A percentile compares a stretch with the other conserved stretches of the same genome.
Conservation (phyloP, 2,113 vertebrate genomes). For the Microcebus jonahi region DNA sequence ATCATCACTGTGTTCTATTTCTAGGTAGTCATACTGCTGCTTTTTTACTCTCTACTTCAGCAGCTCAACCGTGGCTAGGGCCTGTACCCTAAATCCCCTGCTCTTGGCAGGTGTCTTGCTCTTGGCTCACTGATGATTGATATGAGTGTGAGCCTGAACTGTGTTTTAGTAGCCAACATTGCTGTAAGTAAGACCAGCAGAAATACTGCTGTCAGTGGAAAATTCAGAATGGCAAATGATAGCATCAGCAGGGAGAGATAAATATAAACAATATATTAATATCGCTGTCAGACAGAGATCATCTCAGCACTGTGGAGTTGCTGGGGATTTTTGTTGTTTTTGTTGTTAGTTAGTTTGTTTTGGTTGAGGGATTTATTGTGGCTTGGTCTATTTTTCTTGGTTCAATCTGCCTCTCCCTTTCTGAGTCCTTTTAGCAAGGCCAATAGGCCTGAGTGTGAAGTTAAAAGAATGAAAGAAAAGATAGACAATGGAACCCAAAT, state of each 20-base stretch:
- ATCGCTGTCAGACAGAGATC: slow-evolving; percentile 40
- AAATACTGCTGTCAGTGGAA: slow-evolving; percentile 55
- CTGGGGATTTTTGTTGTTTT: background rate
- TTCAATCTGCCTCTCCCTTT: slow-evolving; percentile 38
- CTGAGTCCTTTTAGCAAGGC: slow-evolving; percentile 48
- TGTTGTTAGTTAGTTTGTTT: slow-evolving; percentile 30
- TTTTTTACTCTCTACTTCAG: slow-evolving; percentile 40
- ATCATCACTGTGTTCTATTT: background rate
- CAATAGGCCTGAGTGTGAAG: background rate
- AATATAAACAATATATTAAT: slow-evolving; percentile 65
- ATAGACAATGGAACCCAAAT: background rate
- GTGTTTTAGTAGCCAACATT: slow-evolving; percentile 48
- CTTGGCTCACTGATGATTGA: slow-evolving; percentile 10
- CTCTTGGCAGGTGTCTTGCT: slow-evolving; percentile 41
- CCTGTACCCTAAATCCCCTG: background rate
- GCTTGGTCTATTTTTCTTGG: slow-evolving; percentile 32
- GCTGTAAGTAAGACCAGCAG: slow-evolving; percentile 46
- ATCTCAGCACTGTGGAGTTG: background rate
- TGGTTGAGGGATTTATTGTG: slow-evolving; percentile 45
- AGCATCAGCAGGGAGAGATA: slow-evolving; percentile 48
- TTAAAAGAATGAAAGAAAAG: slow-evolving; percentile 24
- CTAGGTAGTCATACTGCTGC: background rate
- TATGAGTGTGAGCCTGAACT: background rate
- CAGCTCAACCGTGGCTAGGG: background rate
- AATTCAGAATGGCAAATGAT: slow-evolving; percentile 56